Base-by-base conservation (phyloP, 2,888 invertebrate species). In the Syrphus vitripennis region DNA sequence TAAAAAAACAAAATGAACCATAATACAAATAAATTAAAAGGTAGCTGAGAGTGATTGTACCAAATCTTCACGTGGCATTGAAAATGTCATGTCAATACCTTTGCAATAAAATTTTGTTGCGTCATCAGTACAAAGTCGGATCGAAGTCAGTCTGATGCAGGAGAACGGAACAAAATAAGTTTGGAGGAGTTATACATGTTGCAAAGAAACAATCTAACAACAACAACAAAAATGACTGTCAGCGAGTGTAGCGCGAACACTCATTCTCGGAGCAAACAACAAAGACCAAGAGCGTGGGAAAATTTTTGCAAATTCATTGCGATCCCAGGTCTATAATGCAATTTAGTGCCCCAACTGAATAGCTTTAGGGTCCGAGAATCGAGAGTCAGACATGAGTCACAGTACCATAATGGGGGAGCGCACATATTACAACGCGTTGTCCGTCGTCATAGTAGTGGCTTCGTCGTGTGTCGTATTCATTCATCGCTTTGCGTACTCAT, bases 261-360 rank as follows among this genome's bases (percentile, higher is more conserved):
- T 81, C 71, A 67, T 37, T 81, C 72, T 34, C 65, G 29, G 10
- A 34, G 1, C 37, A 37, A 37, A 21, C 21, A 79, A 83, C 83
- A 83, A 83, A 80, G 83, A 40, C 75, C 74, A 65, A 63, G 81
- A 84, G 84, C 81, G 84, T 84, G 84, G 84, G 84, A 84, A 84
- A 84, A 76, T 84, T 76, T 69, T 72, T 37, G 37, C 70, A 70
- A n/a, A 40, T 75, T 63, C 45, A 40, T 53, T 29, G 31, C 61
- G 75, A 75, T 70, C 69, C 34, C 69, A 72, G 29, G 45, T 67
- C n/a, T 48, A 48, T 65, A 67, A 48, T 57, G 76, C 76, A 67
- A 76, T 76, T 67, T 19, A 82, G 77, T 77, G 50, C 40, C 63
- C 40, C 77, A 59, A 71, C 70, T 61, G 65, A 16, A 77, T 59